Conservation (phyloP, 2,113 vertebrate genomes). For the Peromyscus californicus region DNA sequence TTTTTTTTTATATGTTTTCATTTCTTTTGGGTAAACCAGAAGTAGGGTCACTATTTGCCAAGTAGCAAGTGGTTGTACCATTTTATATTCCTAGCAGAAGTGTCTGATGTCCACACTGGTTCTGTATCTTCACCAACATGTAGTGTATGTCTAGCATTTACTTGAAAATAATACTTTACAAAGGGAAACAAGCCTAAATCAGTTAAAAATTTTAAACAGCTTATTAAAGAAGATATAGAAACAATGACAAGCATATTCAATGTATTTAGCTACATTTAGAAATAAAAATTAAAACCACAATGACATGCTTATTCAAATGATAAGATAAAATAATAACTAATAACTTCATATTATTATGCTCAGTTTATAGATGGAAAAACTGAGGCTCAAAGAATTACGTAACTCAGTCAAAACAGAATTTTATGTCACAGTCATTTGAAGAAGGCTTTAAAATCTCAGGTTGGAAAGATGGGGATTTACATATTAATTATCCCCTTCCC, state of each 20-base stretch:
- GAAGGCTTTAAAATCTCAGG: neutral
- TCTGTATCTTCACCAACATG: neutral
- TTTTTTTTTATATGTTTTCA: neutral
- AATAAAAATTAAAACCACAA: constrained; percentile 19
- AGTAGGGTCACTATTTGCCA: neutral
- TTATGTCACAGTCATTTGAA: constrained; percentile 1
- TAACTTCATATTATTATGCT: neutral
- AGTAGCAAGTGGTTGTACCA: neutral
- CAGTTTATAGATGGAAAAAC: constrained; percentile 32
- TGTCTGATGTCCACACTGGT: neutral
- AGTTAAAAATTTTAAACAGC: neutral
- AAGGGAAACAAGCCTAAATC: neutral
- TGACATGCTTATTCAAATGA: neutral
- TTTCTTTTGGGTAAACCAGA: neutral
- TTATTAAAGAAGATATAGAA: neutral
- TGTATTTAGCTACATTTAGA: neutral
- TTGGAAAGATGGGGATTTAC: neutral
- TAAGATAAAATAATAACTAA: neutral
- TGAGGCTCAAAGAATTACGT: neutral
- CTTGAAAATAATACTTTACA: constrained; percentile 21
- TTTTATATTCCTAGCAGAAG: neutral
- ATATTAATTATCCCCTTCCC: neutral
- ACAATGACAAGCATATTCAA: neutral
- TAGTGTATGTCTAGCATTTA: neutral
- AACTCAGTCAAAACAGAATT: constrained; percentile 16